Percentiles rank a stretch among this genome's conserved stretches.
Evolutionary conservation across 1,140 invertebrate species (phyloP).

Genomic region (Zaprionus lachaisei): DNA sequence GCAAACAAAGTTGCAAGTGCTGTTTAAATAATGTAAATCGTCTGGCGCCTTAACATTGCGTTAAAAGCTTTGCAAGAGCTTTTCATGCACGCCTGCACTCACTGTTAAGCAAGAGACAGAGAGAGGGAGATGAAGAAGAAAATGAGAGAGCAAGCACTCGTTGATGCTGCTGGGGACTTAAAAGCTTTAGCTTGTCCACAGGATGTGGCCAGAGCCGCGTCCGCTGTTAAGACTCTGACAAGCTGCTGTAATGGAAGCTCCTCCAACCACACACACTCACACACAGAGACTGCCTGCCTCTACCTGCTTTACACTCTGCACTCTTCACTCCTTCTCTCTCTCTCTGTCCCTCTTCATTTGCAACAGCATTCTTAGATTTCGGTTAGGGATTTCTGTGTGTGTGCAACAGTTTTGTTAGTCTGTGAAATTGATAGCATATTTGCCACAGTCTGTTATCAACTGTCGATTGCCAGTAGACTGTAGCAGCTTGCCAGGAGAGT

Average conservation of each 20-base stretch:
- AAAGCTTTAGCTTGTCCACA: constrained; percentile 78
- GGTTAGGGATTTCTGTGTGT: not conserved
- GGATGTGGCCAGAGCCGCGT: constrained; percentile 58
- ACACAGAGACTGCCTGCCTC: not conserved
- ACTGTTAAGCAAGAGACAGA: constrained; percentile 57
- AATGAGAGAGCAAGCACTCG: constrained; percentile 13
- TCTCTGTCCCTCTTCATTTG: constrained; percentile 31
- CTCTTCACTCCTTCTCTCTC: not conserved
- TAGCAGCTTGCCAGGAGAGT: too few species aligned
- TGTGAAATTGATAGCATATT: constrained; percentile 14
- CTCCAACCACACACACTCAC: not conserved
- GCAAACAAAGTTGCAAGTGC: constrained; percentile 66
- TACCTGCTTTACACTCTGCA: not conserved
- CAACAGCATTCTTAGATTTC: constrained; percentile 57
- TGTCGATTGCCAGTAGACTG: not conserved
- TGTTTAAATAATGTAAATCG: constrained; percentile 79
- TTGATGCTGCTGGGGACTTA: constrained; percentile 52
- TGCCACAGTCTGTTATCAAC: not conserved
- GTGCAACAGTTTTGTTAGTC: constrained; percentile 17
- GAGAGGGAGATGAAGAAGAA: not conserved
- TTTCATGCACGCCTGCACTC: constrained; percentile 18
- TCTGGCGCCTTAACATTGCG: constrained; percentile 64
- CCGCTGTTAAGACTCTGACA: constrained; percentile 64
- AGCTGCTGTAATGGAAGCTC: constrained; percentile 67
- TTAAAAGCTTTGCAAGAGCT: constrained; percentile 75